Percentiles rank a stretch among this genome's conserved stretches.
Conservation (phyloP, 2,888 invertebrate species). For the Drosophila siamana region DNA sequence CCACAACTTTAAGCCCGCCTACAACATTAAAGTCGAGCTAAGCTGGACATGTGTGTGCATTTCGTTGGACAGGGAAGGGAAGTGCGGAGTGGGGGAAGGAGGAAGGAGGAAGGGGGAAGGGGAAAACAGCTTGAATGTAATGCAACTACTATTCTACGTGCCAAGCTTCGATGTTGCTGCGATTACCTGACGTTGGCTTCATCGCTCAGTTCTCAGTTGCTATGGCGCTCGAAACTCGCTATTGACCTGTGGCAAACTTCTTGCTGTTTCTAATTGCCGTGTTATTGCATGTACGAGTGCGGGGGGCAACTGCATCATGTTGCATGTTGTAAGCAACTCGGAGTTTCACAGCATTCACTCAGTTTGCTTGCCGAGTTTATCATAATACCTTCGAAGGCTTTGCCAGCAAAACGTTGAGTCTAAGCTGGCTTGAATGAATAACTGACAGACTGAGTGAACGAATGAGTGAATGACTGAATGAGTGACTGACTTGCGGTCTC, state of each 20-base stretch:
- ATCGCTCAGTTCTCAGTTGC: slow-evolving; percentile 13
- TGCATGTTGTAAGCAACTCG: slow-evolving; percentile 50
- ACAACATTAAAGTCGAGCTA: slow-evolving; percentile 28
- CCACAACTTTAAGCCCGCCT: slow-evolving; percentile 43
- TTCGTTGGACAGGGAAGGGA: too few species aligned
- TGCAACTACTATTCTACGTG: slow-evolving; percentile 65
- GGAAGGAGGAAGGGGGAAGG: slow-evolving; percentile 9
- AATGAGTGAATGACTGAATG: slow-evolving; percentile 26
- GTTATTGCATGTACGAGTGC: slow-evolving; percentile 32
- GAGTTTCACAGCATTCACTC: slow-evolving; percentile 9
- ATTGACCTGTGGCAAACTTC: slow-evolving; percentile 50
- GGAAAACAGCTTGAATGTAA: slow-evolving; percentile 33
- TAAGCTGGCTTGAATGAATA: slow-evolving; percentile 51
- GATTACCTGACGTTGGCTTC: slow-evolving; percentile 14
- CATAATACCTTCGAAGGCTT: slow-evolving; percentile 67
- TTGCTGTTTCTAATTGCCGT: slow-evolving; percentile 69
- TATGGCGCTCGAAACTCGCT: too few species aligned
- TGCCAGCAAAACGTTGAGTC: slow-evolving; percentile 47
- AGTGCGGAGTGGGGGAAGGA: too few species aligned
- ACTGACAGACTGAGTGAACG: slow-evolving; percentile 34
- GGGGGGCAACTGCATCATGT: slow-evolving; percentile 52
- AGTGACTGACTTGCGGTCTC: slow-evolving; percentile 49
- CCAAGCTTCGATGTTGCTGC: slow-evolving; percentile 13
- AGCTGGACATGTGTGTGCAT: slow-evolving; percentile 22
- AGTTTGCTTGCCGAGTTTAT: slow-evolving; percentile 50